A percentile compares a stretch with the other conserved stretches of the same genome.
Conservation (phyloP, 1,140 invertebrate species). For the Sitodiplosis mosellana region DNA sequence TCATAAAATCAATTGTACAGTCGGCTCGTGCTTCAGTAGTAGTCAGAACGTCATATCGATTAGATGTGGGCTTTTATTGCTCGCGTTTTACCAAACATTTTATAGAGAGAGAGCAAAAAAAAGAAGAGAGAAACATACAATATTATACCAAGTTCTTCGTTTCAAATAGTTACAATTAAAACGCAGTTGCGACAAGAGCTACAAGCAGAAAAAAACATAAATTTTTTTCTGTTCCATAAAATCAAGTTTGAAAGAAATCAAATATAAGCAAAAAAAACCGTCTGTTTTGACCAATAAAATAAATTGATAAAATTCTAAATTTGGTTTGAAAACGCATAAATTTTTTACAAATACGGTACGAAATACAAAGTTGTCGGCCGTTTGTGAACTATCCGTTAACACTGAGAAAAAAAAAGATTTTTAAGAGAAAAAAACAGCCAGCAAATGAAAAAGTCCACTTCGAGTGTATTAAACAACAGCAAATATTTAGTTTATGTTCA, state of each 20-base stretch:
- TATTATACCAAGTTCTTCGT: too few relatives aligned
- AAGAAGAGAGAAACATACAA: background rate
- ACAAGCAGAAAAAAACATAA: too few relatives aligned
- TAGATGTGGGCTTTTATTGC: constrained; percentile 2
- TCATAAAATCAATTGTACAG: constrained; percentile 26
- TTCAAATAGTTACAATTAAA: too few relatives aligned
- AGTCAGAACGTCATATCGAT: constrained; percentile 26
- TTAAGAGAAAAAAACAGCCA: background rate
- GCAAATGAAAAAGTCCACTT: background rate
- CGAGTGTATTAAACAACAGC: background rate
- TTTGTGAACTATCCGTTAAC: background rate
- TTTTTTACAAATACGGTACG: background rate
- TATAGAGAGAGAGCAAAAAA: background rate
- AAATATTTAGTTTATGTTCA: too few relatives aligned
- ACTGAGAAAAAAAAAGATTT: background rate
- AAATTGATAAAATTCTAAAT: background rate
- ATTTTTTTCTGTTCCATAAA: too few relatives aligned
- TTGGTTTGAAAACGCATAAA: background rate
- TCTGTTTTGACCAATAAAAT: background rate
- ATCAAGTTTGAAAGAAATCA: too few relatives aligned
- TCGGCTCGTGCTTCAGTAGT: constrained; percentile 26
- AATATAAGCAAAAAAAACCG: background rate
- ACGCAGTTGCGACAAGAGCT: too few relatives aligned
- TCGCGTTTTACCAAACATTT: background rate
- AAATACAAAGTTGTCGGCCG: background rate